These are phyloP conservation scores for Chascanopsetta lugubris DNA, from an alignment of 2,113 vertebrate species.

Conservation along the genomic window DNA sequence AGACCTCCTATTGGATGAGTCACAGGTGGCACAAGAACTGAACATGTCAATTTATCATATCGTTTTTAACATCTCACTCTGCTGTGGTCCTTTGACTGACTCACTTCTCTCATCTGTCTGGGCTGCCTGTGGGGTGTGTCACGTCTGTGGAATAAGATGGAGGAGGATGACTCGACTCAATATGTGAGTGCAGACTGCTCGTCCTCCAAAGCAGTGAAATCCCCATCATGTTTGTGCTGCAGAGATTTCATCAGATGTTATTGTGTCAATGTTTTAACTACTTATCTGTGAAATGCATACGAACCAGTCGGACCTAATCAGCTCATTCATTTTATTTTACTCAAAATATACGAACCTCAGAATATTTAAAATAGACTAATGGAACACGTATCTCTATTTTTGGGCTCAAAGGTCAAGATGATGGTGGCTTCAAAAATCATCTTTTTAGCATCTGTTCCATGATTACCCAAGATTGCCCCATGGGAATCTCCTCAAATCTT, in stretches of 20 bases:
- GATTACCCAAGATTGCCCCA: neutral
- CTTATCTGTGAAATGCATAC: neutral
- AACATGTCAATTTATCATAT: slow-evolving; percentile 28
- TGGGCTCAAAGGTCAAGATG: neutral
- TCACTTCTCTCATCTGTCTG: slow-evolving; percentile 54
- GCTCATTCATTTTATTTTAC: neutral
- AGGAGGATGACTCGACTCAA: slow-evolving; percentile 92
- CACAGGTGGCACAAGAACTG: slow-evolving; percentile 84
- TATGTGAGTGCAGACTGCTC: slow-evolving; percentile 86
- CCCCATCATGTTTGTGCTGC: slow-evolving; percentile 10
- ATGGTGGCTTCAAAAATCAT: neutral
- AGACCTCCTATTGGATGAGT: slow-evolving; percentile 92
- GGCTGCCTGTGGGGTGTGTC: slow-evolving; percentile 71
- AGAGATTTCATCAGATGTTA: slow-evolving; percentile 11
- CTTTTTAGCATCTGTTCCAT: neutral
- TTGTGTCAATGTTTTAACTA: neutral
- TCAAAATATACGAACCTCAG: too few relatives aligned
- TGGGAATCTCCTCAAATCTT: neutral
- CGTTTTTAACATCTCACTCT: slow-evolving; percentile 45
- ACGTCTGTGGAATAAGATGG: slow-evolving; percentile 85
- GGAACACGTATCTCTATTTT: neutral
- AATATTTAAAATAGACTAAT: neutral
- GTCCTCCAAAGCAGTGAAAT: slow-evolving; percentile 21
- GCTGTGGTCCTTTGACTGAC: slow-evolving; percentile 52
- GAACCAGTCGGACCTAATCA: too few relatives aligned